Evolutionary conservation across 1,140 invertebrate genomes (phyloP).

Genomic region (Papilio glaucus): DNA sequence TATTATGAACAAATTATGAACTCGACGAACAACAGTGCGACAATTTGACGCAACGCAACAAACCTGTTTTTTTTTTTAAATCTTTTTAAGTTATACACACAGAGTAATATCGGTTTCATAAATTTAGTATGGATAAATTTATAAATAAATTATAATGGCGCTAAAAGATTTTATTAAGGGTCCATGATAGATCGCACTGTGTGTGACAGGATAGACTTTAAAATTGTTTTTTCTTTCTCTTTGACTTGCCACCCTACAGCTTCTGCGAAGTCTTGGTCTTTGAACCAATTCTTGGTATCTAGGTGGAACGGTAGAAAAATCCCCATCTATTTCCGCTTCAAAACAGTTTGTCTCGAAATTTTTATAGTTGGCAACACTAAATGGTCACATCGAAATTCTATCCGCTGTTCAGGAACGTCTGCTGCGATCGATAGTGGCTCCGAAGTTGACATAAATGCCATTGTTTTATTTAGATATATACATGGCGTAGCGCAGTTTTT

Average conservation of each 20-base stretch:
- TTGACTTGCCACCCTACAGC: neutral
- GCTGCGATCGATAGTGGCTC: slow-evolving; percentile 8
- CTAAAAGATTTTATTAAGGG: too few species aligned
- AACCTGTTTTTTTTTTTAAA: too few species aligned
- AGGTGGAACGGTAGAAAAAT: neutral
- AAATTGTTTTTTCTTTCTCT: too few species aligned
- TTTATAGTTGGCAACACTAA: slow-evolving; percentile 23
- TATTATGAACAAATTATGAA: too few species aligned
- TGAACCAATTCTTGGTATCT: neutral
- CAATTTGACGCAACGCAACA: too few species aligned
- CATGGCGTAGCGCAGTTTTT: neutral
- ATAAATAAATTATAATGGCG: too few species aligned
- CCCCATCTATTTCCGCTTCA: neutral
- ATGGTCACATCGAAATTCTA: slow-evolving; percentile 24
- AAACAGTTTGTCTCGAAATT: slow-evolving; percentile 5
- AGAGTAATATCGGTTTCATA: too few species aligned
- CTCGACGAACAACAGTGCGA: too few species aligned
- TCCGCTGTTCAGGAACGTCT: slow-evolving; percentile 14
- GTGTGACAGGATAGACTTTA: too few species aligned
- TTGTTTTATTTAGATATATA: slow-evolving; percentile 11
- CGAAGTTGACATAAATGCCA: neutral
- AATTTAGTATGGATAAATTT: too few species aligned
- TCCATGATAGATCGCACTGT: too few species aligned
- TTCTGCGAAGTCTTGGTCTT: neutral
- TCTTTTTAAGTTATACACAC: too few species aligned